Conservation (phyloP, 1,140 invertebrate genomes). For the Sycophaga agraensis region DNA sequence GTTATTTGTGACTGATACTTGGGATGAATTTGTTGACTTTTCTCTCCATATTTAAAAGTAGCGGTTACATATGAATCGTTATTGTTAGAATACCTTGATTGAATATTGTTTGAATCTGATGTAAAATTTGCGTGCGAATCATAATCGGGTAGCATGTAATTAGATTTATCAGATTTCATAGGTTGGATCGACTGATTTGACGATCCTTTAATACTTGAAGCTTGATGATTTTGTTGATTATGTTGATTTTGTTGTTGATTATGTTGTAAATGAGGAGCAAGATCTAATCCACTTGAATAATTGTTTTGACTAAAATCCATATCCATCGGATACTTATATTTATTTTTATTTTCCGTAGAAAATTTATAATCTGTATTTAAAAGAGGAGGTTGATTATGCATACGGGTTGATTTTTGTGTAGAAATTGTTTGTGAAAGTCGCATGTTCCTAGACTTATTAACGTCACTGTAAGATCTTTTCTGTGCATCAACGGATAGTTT, state of each 20-base stretch:
- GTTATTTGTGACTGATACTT: constrained; percentile 47
- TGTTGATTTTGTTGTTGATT: constrained; percentile 33
- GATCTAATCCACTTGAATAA: constrained; percentile 33
- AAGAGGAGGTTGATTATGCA: constrained; percentile 14
- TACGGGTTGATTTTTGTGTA: constrained; percentile 16
- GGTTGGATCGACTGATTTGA: constrained; percentile 29
- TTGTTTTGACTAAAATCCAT: constrained; percentile 48
- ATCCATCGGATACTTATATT: constrained; percentile 49
- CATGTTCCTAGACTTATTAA: constrained; percentile 23
- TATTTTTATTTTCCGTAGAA: constrained; percentile 42
- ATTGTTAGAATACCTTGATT: constrained; percentile 35
- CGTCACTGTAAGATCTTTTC: constrained; percentile 26
- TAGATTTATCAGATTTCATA: constrained; percentile 46
- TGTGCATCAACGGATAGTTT: constrained; percentile 39
- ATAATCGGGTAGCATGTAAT: constrained; percentile 44
- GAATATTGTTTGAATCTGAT: constrained; percentile 32
- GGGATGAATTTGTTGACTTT: constrained; percentile 42
- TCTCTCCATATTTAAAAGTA: constrained; percentile 48
- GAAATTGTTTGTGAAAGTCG: constrained; percentile 10
- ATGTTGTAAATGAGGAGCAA: constrained; percentile 37
- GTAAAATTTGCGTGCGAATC: constrained; percentile 48
- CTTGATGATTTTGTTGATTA: constrained; percentile 33
- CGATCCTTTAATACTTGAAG: constrained; percentile 6
- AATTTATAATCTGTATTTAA: constrained; percentile 42
- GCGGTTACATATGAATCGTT: constrained; percentile 46